These are phyloP conservation scores for Acrobasis suavella DNA, from an alignment of 2,888 invertebrate genomes.

Conservation along the genomic window DNA sequence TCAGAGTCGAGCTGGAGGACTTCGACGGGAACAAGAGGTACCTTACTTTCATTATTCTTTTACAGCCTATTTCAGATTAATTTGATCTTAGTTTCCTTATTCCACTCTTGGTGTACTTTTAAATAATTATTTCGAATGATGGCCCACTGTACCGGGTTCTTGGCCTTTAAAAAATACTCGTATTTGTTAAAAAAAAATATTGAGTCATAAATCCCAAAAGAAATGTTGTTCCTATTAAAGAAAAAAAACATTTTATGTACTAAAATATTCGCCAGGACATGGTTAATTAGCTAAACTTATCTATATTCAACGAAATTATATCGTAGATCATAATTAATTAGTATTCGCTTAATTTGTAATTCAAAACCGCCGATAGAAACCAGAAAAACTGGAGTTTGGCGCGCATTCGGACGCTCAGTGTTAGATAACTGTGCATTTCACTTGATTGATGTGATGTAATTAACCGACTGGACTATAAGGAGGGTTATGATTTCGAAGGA, in stretches of 20 bases:
- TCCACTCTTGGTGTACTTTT: no score
- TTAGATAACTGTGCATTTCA: neutral
- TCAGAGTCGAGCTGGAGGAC: conserved; percentile 94
- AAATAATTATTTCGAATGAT: no score
- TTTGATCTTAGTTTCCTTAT: no score
- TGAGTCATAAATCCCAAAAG: neutral
- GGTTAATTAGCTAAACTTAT: neutral
- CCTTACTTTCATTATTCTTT: conserved; percentile 21
- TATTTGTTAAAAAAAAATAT: no score
- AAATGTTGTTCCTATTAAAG: neutral
- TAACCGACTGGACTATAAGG: neutral
- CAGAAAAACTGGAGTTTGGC: neutral
- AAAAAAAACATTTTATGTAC: neutral
- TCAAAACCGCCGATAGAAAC: neutral
- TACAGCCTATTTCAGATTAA: neutral
- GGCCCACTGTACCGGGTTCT: no score
- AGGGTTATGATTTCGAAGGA: neutral
- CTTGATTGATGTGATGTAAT: conserved; percentile 3
- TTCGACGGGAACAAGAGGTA: conserved; percentile 96
- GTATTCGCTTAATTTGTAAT: neutral
- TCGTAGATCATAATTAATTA: neutral
- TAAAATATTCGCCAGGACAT: neutral
- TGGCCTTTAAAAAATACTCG: no score
- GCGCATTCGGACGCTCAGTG: neutral
- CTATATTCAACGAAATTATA: conserved; percentile 2